Conservation (phyloP, 1,140 invertebrate genomes). For the Ceratina japonica region DNA sequence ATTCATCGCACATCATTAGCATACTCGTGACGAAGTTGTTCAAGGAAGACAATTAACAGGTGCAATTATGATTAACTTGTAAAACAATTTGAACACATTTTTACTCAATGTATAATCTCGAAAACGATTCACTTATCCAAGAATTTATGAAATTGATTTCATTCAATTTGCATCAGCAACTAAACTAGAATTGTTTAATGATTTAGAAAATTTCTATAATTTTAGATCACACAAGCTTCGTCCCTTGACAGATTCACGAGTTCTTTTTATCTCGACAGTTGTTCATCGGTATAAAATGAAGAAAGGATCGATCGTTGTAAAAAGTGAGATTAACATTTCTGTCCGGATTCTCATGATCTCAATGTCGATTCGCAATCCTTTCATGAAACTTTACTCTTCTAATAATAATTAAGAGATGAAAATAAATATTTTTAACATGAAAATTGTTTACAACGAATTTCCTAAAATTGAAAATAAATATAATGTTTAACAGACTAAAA, state of each 20-base stretch:
- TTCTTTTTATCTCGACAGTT: neutral
- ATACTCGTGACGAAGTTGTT: constrained; percentile 39
- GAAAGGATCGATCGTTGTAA: constrained; percentile 37
- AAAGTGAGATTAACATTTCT: constrained; percentile 21
- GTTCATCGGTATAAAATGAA: constrained; percentile 14
- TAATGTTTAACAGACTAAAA: neutral
- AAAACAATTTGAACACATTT: neutral
- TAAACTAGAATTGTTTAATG: too few species aligned
- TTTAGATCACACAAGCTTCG: too few species aligned
- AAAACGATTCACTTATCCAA: neutral
- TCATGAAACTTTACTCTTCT: neutral
- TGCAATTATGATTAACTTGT: constrained; percentile 59
- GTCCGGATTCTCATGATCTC: constrained; percentile 5
- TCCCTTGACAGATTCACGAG: constrained; percentile 10
- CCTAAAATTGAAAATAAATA: neutral
- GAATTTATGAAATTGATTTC: neutral
- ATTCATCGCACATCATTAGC: neutral
- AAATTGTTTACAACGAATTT: neutral
- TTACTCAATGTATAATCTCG: neutral
- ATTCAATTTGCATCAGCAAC: too few species aligned
- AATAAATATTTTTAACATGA: neutral
- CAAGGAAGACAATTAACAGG: constrained; percentile 70
- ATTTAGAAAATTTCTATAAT: too few species aligned
- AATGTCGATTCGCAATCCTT: neutral
- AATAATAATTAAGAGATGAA: too few species aligned